phyloP scores from a whole-genome alignment of 2,113 vertebrate species.

The Takifugu bimaculatus region DNA sequence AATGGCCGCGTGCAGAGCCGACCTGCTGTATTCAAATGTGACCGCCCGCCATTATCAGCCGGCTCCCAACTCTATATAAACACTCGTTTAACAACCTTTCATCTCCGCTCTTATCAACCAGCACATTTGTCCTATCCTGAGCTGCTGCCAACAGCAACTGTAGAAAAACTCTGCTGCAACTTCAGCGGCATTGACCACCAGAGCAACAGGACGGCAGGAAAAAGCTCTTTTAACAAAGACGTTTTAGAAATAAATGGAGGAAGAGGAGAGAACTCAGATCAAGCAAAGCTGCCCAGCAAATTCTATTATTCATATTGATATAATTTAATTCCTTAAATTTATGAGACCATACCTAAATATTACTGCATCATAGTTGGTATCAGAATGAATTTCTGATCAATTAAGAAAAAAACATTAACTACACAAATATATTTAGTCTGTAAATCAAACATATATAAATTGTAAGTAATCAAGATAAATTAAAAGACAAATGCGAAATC shows the following conservation, averaged over 20 bases:
- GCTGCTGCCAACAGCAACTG: too few relatives aligned
- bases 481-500: too few relatives aligned
- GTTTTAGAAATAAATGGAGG: neutral
- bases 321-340: too few relatives aligned
- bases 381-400: neutral
- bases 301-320: neutral
- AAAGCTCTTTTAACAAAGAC: neutral
- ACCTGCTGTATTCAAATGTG: conserved; percentile 69
- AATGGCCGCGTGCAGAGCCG: conserved; percentile 57
- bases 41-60: conserved; percentile 29
- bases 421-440: too few relatives aligned
- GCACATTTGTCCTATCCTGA: neutral
- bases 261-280: neutral
- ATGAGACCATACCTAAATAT: neutral
- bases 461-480: too few relatives aligned
- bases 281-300: too few relatives aligned
- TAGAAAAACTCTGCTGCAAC: too few relatives aligned
- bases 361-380: neutral
- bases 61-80: conserved; percentile 42
- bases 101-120: conserved; percentile 22
- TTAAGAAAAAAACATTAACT: neutral
- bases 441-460: too few relatives aligned
- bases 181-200: too few relatives aligned
- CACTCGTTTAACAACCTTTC: conserved; percentile 36
- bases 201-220: too few relatives aligned